Conservation (phyloP, 2,113 vertebrate species). For the Calidris pugnax region DNA sequence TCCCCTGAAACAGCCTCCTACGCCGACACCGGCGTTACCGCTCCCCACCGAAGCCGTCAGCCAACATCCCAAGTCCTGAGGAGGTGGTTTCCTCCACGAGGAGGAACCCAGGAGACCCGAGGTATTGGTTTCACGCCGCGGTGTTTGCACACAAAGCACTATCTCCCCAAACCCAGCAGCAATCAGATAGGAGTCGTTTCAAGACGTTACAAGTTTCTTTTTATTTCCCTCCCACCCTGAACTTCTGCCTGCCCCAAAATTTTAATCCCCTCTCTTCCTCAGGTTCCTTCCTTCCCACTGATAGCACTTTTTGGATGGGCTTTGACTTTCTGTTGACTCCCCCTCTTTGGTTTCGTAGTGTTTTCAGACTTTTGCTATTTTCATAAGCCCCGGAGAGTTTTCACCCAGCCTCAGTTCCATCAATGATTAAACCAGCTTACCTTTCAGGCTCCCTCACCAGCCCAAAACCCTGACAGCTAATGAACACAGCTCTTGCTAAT, state of each 20-base stretch:
- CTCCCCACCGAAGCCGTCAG: background rate
- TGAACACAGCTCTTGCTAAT: background rate
- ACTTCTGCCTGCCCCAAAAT: background rate
- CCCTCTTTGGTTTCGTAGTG: background rate
- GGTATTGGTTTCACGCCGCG: background rate
- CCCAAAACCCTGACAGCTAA: background rate
- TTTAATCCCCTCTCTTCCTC: background rate
- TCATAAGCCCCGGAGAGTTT: background rate
- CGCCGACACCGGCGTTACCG: fast-evolving
- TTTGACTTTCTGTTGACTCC: background rate
- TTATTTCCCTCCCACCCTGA: background rate
- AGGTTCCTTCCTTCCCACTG: background rate
- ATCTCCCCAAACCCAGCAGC: background rate
- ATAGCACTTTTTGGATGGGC: background rate
- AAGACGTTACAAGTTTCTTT: background rate
- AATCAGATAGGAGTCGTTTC: background rate
- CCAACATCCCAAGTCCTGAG: background rate
- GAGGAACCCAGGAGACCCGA: background rate
- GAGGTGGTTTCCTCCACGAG: background rate
- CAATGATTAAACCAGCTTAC: background rate
- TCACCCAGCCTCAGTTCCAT: background rate
- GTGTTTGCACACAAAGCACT: background rate
- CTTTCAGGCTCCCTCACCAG: background rate
- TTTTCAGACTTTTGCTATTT: background rate
- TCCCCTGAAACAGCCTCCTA: background rate